Evolutionary conservation across 1,140 invertebrate species (phyloP), one percentile per base, ranked within the genome.

Genomic region (Bombyx mandarina): DNA sequence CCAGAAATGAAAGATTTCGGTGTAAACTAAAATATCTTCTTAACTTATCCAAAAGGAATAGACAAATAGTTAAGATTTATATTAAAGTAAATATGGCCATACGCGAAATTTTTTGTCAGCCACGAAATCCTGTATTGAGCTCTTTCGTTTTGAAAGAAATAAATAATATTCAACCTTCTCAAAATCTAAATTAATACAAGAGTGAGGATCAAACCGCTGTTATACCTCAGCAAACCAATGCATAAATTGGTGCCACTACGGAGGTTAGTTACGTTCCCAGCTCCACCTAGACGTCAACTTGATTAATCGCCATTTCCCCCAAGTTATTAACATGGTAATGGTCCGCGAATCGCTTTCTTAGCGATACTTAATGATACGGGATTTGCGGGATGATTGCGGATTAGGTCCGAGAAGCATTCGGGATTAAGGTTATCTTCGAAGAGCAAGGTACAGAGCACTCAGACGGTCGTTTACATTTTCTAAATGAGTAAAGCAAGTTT

Each of bases 241-340:
- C 79, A 84, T 83, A 84, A 84, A 86, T 83, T 82, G 77, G 62
- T 61, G 59, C 45, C 62, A 65, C 71, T 75, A 66, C 63, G 58
- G 73, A 73, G 79, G 75, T 79, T 82, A 79, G 77, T 81, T 64
- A 58, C 63, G 56, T 50, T 57, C 51, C 58, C 61, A 64, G 69
- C 57, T 73, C 69, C 69, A 72, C 62, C 75, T 69, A 74, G 63
- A 77, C 73, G 83, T 85, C 82, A 83, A 79, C 50, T 77, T 87
- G 83, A 87, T 87, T 87, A 87, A 87, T 87, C 75, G 68, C 73
- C 65, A 53, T 67, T 69, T 84, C 79, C 83, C 82, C 80, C 62
- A 77, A 66, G 74, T 83, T 85, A 86, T 86, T 85, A 86, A 85
- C 82, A 85, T 86, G 80, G 83, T 81, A 85, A 85, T 85, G 80